Percentiles rank a stretch among this genome's conserved stretches.
Evolutionary conservation across 1,140 invertebrate species (phyloP).

Genomic region (Leucophenga varia): DNA sequence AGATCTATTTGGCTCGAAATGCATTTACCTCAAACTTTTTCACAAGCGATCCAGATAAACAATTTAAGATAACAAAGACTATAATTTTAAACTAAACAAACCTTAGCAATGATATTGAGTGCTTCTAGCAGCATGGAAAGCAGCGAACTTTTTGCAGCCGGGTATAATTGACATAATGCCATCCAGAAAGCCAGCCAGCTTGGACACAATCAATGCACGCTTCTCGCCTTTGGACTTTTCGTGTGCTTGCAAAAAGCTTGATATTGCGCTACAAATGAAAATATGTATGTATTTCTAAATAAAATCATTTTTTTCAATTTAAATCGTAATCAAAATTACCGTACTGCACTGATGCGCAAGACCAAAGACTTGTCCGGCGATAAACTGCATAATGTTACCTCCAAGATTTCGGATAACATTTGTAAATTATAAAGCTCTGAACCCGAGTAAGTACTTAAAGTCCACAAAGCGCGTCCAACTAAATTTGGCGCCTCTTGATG

Average conservation of each 20-base stretch:
- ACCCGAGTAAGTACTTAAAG: conserved; percentile 68
- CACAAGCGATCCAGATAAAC: no score
- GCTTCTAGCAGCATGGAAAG: conserved; percentile 69
- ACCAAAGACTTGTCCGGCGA: conserved; percentile 44
- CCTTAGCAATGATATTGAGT: conserved; percentile 66
- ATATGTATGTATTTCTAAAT: no score
- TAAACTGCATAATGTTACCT: conserved; percentile 42
- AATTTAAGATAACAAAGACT: no score
- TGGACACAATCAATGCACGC: conserved; percentile 35
- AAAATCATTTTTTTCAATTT: neutral
- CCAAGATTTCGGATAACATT: conserved; percentile 45
- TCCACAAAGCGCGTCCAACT: conserved; percentile 71
- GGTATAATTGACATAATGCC: conserved; percentile 47
- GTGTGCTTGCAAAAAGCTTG: conserved; percentile 63
- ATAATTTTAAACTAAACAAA: conserved; percentile 48
- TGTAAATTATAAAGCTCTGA: conserved; percentile 47
- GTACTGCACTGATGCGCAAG: conserved; percentile 44
- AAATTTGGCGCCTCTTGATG: conserved; percentile 63
- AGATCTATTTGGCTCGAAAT: no score
- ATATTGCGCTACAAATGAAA: conserved; percentile 21
- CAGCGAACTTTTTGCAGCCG: conserved; percentile 63
- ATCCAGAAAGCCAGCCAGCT: conserved; percentile 42
- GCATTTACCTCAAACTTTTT: no score
- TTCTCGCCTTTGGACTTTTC: conserved; percentile 51
- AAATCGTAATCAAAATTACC: no score